Evolutionary conservation across 2,113 vertebrate species (phyloP).

Genomic region (Cololabis saira): DNA sequence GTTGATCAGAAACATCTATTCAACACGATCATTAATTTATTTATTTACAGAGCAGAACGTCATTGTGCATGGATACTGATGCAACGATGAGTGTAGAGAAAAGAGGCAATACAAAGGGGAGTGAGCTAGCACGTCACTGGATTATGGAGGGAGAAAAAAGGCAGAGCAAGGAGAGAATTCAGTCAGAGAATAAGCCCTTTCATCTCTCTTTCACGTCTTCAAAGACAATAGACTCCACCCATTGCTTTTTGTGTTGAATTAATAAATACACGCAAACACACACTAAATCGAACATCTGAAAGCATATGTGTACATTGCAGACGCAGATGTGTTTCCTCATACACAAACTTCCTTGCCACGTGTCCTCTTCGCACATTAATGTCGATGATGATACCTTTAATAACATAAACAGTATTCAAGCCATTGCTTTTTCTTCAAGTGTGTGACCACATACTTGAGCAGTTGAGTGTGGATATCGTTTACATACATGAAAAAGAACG

Average conservation of each 20-base stretch:
- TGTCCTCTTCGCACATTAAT: slow-evolving; percentile 41
- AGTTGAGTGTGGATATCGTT: slow-evolving; percentile 18
- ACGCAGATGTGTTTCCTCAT: background rate
- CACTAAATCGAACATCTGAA: slow-evolving; percentile 52
- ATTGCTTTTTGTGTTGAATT: slow-evolving; percentile 53
- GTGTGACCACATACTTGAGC: background rate
- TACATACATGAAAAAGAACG: slow-evolving; percentile 8
- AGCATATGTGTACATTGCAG: slow-evolving; percentile 5
- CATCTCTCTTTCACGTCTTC: slow-evolving; percentile 76
- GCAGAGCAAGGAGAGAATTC: slow-evolving; percentile 47
- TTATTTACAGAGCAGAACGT: slow-evolving; percentile 55
- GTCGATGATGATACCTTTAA: slow-evolving; percentile 54
- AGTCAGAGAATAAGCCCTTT: slow-evolving; percentile 71
- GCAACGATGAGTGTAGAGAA: slow-evolving; percentile 35
- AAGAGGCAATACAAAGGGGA: slow-evolving; percentile 15
- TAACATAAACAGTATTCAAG: slow-evolving; percentile 41
- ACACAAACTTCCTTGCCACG: slow-evolving; percentile 31
- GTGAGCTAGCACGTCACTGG: slow-evolving; percentile 34
- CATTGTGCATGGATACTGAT: slow-evolving; percentile 62
- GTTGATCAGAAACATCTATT: slow-evolving; percentile 42
- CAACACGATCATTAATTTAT: slow-evolving; percentile 26
- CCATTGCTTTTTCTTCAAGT: slow-evolving; percentile 10
- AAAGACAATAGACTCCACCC: slow-evolving; percentile 78
- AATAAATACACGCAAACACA: slow-evolving; percentile 42
- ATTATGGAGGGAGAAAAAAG: slow-evolving; percentile 52